Percentiles rank a stretch among this genome's conserved stretches.
Evolutionary conservation across 2,113 vertebrate genomes (phyloP).

Genomic region (Myotis davidii): DNA sequence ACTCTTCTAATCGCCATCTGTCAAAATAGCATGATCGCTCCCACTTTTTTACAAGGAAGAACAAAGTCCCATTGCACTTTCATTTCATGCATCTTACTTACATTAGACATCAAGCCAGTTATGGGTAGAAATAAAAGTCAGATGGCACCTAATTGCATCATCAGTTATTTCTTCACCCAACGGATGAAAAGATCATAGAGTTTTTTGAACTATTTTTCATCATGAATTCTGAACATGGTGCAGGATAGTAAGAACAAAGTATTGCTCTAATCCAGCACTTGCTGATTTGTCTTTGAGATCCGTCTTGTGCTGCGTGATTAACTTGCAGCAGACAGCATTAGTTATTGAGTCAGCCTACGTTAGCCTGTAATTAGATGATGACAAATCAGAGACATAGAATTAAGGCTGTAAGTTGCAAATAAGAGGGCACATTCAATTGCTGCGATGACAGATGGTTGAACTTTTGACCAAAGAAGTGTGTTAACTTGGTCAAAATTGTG

Average conservation of each 20-base stretch:
- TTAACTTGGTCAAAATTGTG: conserved; percentile 37
- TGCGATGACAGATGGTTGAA: conserved; percentile 40
- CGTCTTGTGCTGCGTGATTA: conserved; percentile 76
- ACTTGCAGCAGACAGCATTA: conserved; percentile 81
- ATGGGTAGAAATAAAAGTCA: neutral
- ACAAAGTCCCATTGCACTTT: neutral
- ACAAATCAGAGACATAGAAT: conserved; percentile 82
- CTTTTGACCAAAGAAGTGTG: conserved; percentile 30
- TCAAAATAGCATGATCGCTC: neutral
- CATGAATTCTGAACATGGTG: neutral
- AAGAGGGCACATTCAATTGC: conserved; percentile 56
- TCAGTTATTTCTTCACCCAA: conserved; percentile 7
- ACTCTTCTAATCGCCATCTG: neutral
- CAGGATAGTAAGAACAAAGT: neutral
- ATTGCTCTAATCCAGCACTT: conserved; percentile 68
- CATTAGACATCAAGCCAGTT: neutral
- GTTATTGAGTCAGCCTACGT: conserved; percentile 81
- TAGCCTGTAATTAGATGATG: conserved; percentile 82
- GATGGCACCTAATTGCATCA: neutral
- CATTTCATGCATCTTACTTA: neutral
- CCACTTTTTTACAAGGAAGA: neutral
- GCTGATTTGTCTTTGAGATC: conserved; percentile 78
- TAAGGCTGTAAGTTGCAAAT: conserved; percentile 78
- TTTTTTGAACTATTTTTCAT: neutral
- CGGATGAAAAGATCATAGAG: neutral